Evolutionary conservation across 1,140 invertebrate genomes (phyloP).

Genomic region (Zophobas atratus): DNA sequence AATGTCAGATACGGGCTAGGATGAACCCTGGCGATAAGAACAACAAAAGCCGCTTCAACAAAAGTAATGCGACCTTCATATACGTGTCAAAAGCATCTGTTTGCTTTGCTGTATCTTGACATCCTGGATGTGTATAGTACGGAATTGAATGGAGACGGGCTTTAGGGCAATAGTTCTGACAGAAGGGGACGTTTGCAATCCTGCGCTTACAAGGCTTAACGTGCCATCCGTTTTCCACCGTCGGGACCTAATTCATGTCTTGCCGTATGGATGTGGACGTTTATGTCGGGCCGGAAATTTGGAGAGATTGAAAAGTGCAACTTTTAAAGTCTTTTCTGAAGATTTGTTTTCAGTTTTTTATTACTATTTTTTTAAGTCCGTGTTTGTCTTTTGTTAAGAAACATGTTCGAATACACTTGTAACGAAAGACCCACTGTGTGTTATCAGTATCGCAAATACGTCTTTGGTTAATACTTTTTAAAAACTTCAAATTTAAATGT

Average conservation of each 20-base stretch:
- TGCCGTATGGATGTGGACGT: slow-evolving; percentile 44
- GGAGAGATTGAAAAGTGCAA: slow-evolving; percentile 9
- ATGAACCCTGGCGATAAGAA: slow-evolving; percentile 8
- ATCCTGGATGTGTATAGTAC: slow-evolving; percentile 23
- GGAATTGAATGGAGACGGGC: slow-evolving; percentile 30
- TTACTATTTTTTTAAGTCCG: not conserved
- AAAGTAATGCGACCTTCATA: slow-evolving; percentile 36
- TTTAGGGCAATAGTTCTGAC: slow-evolving; percentile 32
- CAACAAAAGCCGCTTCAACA: slow-evolving; percentile 16
- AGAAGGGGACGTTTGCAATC: slow-evolving; percentile 25
- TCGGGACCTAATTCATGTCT: slow-evolving; percentile 50
- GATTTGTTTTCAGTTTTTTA: too few species aligned
- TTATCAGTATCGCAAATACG: too few species aligned
- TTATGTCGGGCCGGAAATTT: slow-evolving; percentile 30
- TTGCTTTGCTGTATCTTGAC: slow-evolving; percentile 39
- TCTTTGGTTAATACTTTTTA: too few species aligned
- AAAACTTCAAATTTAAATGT: too few species aligned
- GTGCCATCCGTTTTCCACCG: slow-evolving; percentile 45
- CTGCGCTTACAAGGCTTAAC: slow-evolving; percentile 50
- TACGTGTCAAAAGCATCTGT: slow-evolving; percentile 46
- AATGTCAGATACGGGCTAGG: not conserved
- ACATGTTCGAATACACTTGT: too few species aligned
- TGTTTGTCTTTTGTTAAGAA: too few species aligned
- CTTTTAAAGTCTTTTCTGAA: not conserved
- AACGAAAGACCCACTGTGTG: too few species aligned